A percentile compares a stretch with the other conserved stretches of the same genome.
Evolutionary conservation across 2,888 invertebrate species (phyloP).

Genomic region (Listrodromus nycthemerus): DNA sequence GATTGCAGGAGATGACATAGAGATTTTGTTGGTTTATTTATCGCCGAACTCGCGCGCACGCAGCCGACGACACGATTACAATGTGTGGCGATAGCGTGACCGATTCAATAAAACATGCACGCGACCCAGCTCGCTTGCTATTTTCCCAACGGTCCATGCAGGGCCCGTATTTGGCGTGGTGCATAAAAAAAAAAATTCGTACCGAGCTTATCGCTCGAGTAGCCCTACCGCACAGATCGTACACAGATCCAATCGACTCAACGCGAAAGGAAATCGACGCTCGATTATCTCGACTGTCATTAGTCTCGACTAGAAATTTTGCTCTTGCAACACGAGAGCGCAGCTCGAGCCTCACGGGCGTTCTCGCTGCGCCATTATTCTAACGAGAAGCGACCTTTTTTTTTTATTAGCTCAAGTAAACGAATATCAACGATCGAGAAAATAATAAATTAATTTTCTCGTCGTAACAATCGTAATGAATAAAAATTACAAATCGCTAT

Average conservation of each 20-base stretch:
- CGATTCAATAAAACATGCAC: conserved; percentile 23
- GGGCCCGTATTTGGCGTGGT: background rate
- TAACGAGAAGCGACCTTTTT: too few relatives aligned
- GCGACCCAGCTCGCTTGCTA: conserved; percentile 1
- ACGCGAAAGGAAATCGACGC: conserved; percentile 30
- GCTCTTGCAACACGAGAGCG: background rate
- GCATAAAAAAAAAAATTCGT: background rate
- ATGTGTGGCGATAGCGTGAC: conserved; percentile 29
- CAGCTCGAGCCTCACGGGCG: too few relatives aligned
- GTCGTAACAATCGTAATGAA: too few relatives aligned
- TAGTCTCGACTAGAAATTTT: conserved; percentile 23
- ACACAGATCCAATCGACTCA: background rate
- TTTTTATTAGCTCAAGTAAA: too few relatives aligned
- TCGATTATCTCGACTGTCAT: conserved; percentile 24
- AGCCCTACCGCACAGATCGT: conserved; percentile 9
- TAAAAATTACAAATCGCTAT: too few relatives aligned
- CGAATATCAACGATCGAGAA: too few relatives aligned
- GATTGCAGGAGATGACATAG: background rate
- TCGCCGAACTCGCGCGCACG: background rate
- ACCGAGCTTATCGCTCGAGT: background rate
- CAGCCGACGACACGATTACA: conserved; percentile 1
- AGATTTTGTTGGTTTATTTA: background rate
- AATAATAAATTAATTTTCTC: too few relatives aligned
- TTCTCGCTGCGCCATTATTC: too few relatives aligned
- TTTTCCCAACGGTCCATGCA: background rate